Evolutionary conservation across 2,113 vertebrate genomes (phyloP).

Genomic region (Halichoerus grypus): DNA sequence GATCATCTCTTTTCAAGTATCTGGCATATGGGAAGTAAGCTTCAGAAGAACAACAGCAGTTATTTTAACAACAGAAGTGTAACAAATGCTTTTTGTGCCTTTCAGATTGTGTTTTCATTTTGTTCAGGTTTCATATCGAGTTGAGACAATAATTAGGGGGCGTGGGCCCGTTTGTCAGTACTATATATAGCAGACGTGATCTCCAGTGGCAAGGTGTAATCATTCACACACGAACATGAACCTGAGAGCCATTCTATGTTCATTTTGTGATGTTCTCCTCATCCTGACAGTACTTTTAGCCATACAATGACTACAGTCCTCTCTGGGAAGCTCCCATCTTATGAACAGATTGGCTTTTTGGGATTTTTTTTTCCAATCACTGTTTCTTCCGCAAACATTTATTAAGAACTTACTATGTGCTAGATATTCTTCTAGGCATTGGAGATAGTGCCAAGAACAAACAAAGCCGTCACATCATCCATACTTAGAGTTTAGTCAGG

Average conservation of each 20-base stretch:
- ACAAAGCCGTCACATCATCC: background rate
- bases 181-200: background rate
- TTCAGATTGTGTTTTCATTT: slow-evolving; percentile 6
- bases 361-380: background rate
- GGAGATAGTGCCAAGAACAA: slow-evolving; percentile 24
- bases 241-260: background rate
- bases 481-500: background rate
- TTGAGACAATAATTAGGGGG: background rate
- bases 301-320: background rate
- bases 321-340: background rate
- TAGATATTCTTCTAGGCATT: background rate
- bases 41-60: background rate
- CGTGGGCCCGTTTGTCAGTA: background rate
- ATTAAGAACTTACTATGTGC: background rate
- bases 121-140: background rate
- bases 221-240: background rate
- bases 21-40: background rate
- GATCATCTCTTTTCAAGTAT: background rate
- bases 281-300: background rate
- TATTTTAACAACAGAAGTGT: background rate
- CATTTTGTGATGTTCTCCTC: background rate
- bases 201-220: background rate
- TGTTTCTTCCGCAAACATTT: background rate
- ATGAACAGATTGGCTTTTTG: background rate
- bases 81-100: background rate